Evolutionary conservation across 2,888 invertebrate species (phyloP), one percentile per base, ranked within the genome.

Genomic region (Lydus trimaculatus): DNA sequence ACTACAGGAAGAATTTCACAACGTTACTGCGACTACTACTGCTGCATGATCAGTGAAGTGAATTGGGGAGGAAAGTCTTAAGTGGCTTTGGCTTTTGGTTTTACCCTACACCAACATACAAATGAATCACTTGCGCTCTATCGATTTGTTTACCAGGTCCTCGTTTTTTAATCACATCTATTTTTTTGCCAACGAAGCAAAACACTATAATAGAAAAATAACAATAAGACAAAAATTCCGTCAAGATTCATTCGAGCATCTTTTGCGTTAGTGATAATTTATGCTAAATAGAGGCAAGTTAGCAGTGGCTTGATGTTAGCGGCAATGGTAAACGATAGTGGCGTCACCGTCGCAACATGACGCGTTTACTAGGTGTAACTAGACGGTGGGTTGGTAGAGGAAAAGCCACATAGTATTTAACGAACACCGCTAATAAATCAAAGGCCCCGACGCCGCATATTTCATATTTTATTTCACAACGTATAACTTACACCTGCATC

Each of bases 371-470:
- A 25, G 25, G 52, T 52, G 25, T 25, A 52, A 52, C 52, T 52
- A 20, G 48, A 48, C 4, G 39, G 11, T 11, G n/a, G 6, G 7
- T 31, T 36, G 5, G 17, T 17, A 7, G 3, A 23, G 52, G 58
- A 20, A 64, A 69, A 68, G 71, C 75, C 75, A 72, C 80, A 76
- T 76, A 76, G 79, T 80, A 81, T 84, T 82, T 82, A 83, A 81
- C 82, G 82, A 79, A 80, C 80, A 79, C 79, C 79, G 80, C 79
- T 82, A 83, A 85, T 85, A 85, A 85, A 85, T 84, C 84, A 84
- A 81, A 80, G 78, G 76, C 78, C 76, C 79, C 79, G 82, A 80
- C 82, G 76, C 78, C 75, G 80, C 80, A 82, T 84, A 83, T 83
- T 84, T 84, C 83, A 83, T 83, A 82, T 84, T 84, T 84, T 83